Percentiles rank a stretch among this genome's conserved stretches.
phyloP scores from a whole-genome alignment of 2,797 vertebrate genomes.

The Channa striata region DNA sequence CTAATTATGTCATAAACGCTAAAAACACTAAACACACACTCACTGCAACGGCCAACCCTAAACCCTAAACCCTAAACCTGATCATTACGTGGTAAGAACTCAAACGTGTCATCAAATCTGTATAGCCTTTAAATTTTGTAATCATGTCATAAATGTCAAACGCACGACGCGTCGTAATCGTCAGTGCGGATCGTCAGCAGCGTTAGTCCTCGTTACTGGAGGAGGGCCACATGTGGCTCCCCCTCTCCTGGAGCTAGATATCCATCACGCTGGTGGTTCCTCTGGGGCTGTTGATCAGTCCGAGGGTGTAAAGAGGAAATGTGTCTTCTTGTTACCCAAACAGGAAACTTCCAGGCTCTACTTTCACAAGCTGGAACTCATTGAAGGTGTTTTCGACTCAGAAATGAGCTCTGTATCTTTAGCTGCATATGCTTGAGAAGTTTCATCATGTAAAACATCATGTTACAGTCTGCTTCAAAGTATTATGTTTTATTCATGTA shows the following conservation, averaged over 20 bases:
- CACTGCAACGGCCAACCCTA: background rate
- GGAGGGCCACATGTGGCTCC: constrained; percentile 23
- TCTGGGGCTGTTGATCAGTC: constrained; percentile 30
- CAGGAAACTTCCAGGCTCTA: constrained; percentile 3
- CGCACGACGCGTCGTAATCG: background rate
- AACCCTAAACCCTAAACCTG: constrained; percentile 21
- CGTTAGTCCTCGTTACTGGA: constrained; percentile 53
- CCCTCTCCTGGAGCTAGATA: constrained; percentile 14
- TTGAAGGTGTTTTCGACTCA: background rate
- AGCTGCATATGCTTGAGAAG: no score
- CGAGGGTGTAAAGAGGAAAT: constrained; percentile 38
- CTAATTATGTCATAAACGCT: constrained; percentile 31
- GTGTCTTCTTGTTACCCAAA: constrained; percentile 10
- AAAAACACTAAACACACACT: constrained; percentile 5
- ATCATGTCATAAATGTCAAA: constrained; percentile 57
- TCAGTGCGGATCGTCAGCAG: constrained; percentile 20
- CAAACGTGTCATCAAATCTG: constrained; percentile 28
- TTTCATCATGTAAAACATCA: no score
- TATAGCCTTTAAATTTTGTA: constrained; percentile 30
- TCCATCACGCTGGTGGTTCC: constrained; percentile 32
- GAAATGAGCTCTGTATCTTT: background rate
- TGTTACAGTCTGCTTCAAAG: no score
- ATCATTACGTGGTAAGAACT: constrained; percentile 19
- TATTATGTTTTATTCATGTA: no score
- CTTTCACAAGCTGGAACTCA: background rate